Base-by-base conservation (phyloP, 1,140 invertebrate genomes). In the Ruditapes philippinarum region DNA sequence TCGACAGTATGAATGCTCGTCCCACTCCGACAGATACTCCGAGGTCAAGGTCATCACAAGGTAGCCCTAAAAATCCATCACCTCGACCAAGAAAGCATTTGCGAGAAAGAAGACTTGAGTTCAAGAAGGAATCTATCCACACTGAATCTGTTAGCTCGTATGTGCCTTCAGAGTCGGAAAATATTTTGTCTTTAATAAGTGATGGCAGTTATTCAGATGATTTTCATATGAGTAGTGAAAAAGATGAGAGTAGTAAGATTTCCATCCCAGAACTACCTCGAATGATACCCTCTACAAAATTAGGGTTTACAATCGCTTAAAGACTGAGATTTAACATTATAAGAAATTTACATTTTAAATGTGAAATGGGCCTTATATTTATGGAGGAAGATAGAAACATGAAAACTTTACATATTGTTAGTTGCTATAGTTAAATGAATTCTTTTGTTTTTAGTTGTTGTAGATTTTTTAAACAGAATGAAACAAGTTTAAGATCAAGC, bases 141-240 rank as follows among this genome's bases (percentile, higher is more conserved):
- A 95, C 95, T 33, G 95, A 95, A 28, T 95, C 95, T 70, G 91
- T 95, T 12, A 95, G 95, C 70, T 95, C 95, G 9, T 95, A 95
- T 49, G 85, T 92, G 68, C 95, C 95, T 14, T 94, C 94, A 40
- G 95, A 95, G 79, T 90, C 92, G 25, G 93, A 94, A 36, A 92
- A 94, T 90, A 76, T 92, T n/a, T 36, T 89, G 19, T 92, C 92
- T 28, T 74, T 93, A 0, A 86, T 86, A 51, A 93, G 93, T 88
- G 91, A 92, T 88, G 92, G 89, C 38, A 92, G 90, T 65, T 95
- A 94, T 74, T 94, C 94, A 14, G 94, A 95, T 89, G 94, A 95
- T 65, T 95, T 95, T 90, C 84, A 92, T 49, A 80, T 89, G 70
- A 83, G 73, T 22, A 83, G 87, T 60, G 90, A 79, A 25, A 89